Percentiles rank a stretch among this genome's conserved stretches.
Conservation (phyloP, 2,113 vertebrate genomes). For the Gnathonemus echidnorhynchus region DNA sequence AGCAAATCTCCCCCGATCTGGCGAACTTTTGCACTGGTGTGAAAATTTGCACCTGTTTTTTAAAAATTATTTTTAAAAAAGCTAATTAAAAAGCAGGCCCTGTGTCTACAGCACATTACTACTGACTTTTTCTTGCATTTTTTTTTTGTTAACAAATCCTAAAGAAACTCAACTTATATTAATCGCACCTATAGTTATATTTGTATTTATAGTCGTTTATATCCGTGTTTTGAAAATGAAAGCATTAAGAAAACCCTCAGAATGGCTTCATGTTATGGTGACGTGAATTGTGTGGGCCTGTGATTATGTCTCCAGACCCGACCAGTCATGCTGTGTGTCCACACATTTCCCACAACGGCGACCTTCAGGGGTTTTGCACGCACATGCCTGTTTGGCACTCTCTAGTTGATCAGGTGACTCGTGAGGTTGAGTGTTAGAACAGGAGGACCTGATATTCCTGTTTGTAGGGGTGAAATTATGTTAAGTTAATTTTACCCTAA, state of each 20-base stretch:
- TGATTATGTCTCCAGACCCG: background rate
- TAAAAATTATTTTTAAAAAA: background rate
- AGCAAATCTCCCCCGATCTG: constrained; percentile 43
- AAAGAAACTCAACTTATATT: background rate
- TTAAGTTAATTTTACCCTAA: background rate
- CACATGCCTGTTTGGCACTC: constrained; percentile 7
- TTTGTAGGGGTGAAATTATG: background rate
- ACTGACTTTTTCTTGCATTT: constrained; percentile 13
- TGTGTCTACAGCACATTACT: constrained; percentile 5
- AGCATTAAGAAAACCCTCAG: background rate
- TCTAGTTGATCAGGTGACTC: background rate
- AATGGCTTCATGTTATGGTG: constrained; percentile 3
- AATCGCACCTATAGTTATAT: background rate
- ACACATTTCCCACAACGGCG: background rate
- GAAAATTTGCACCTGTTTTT: background rate
- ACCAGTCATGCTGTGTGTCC: background rate
- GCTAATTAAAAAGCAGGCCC: background rate
- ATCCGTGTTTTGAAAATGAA: background rate
- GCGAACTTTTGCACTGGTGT: constrained; percentile 23
- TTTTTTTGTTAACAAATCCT: background rate
- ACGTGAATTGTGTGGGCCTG: background rate
- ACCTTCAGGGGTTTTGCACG: background rate
- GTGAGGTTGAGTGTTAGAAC: background rate
- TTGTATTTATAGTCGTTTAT: background rate
- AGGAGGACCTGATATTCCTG: background rate